phyloP scores from a whole-genome alignment of 2,113 vertebrate genomes.

The Puffinus mauretanicus region DNA sequence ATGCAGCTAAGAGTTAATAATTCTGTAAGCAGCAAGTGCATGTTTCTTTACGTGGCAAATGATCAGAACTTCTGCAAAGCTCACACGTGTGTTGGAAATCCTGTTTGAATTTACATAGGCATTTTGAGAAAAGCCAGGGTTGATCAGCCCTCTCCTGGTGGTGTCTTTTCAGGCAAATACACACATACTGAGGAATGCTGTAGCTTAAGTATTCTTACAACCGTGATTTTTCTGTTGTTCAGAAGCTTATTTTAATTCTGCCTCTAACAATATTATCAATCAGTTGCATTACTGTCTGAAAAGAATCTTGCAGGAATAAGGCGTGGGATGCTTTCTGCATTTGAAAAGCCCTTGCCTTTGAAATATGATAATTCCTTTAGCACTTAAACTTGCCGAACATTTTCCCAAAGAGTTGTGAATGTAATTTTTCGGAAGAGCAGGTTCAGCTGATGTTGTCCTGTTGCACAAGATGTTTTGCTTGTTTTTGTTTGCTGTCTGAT shows the following conservation, averaged over 20 bases:
- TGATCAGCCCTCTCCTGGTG: neutral
- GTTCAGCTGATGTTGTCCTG: neutral
- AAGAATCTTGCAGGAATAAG: neutral
- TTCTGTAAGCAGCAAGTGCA: neutral
- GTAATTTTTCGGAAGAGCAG: neutral
- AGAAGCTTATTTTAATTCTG: neutral
- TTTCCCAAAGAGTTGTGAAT: neutral
- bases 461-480: neutral
- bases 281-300: neutral
- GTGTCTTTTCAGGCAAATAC: neutral
- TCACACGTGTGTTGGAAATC: fast-evolving
- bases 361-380: fast-evolving
- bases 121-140: neutral
- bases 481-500: neutral
- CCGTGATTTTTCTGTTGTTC: neutral
- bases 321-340: neutral
- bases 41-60: neutral
- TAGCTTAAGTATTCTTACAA: neutral
- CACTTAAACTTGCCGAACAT: fast-evolving
- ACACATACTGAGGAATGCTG: neutral
- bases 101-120: neutral
- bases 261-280: neutral
- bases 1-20: neutral
- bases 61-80: neutral
- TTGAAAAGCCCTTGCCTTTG: neutral